These are phyloP conservation scores for Calidris pugnax DNA, from an alignment of 2,113 vertebrate genomes.

Conservation along the genomic window DNA sequence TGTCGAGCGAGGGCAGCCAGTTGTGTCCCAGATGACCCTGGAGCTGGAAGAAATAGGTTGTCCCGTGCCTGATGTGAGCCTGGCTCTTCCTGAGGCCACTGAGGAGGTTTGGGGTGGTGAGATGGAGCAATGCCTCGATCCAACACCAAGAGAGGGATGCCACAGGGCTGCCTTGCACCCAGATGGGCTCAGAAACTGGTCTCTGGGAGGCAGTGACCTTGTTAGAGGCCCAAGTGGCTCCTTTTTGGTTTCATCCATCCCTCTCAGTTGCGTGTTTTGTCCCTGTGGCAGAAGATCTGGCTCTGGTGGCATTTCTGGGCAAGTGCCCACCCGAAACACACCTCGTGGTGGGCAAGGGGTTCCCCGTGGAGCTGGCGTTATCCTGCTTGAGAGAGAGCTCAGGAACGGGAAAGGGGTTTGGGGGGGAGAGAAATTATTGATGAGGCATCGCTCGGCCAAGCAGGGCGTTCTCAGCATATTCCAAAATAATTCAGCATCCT, in stretches of 20 bases:
- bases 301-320: accelerated
- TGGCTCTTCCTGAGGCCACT: neutral
- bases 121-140: neutral
- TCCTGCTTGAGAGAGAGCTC: conserved; percentile 61
- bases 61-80: neutral
- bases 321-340: neutral
- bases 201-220: accelerated
- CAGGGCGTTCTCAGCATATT: conserved; percentile 61
- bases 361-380: neutral
- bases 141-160: too few relatives aligned
- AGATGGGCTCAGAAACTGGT: neutral
- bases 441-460: conserved; percentile 55
- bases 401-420: neutral
- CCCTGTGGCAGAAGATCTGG: neutral
- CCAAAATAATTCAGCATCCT: conserved; percentile 56
- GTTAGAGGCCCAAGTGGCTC: accelerated
- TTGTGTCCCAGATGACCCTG: too few relatives aligned
- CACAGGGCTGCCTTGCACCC: neutral
- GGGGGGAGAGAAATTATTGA: conserved; percentile 58
- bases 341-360: neutral
- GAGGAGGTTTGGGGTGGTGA: neutral
- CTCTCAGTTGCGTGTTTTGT: accelerated
- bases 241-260: neutral
- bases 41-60: neutral
- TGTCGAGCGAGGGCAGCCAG: too few relatives aligned